Conservation (phyloP, 2,888 invertebrate genomes). For the Linyphia triangularis region DNA sequence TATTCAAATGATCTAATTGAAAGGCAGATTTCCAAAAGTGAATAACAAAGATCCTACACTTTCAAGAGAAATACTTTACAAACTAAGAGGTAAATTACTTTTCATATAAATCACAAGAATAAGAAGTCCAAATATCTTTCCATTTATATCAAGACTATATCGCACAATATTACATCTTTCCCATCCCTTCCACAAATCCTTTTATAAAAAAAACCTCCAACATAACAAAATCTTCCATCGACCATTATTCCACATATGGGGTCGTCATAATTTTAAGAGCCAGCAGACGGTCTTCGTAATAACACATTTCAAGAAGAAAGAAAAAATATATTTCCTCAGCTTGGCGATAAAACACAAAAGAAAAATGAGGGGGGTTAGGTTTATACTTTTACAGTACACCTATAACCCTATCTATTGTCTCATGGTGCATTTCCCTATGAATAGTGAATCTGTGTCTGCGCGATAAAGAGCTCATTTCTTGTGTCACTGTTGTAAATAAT, state of each 20-base stretch:
- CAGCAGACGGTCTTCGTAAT: slow-evolving; percentile 25
- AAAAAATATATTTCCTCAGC: slow-evolving; percentile 4
- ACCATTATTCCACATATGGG: background rate
- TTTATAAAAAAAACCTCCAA: background rate
- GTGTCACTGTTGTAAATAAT: slow-evolving; percentile 29
- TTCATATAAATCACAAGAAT: background rate
- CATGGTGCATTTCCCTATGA: slow-evolving; percentile 51
- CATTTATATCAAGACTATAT: background rate
- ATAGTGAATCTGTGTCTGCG: slow-evolving; percentile 32
- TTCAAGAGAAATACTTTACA: background rate
- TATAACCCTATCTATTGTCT: slow-evolving; percentile 44
- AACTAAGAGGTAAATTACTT: background rate
- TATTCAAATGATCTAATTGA: too few species aligned
- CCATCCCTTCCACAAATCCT: background rate
- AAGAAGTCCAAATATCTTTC: background rate
- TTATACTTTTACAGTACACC: slow-evolving; percentile 14
- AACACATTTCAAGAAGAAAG: slow-evolving; percentile 20
- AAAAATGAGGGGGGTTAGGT: background rate
- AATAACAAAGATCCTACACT: too few species aligned
- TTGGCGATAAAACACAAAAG: slow-evolving; percentile 32
- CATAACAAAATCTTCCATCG: slow-evolving; percentile 21
- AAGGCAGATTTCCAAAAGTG: too few species aligned
- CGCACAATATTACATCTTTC: background rate
- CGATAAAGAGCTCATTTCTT: slow-evolving; percentile 55
- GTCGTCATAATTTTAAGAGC: slow-evolving; percentile 34